Conservation (phyloP, 30 jellyfish, hydroid and myxozoan genomes). For the Clytia hemisphaerica region DNA sequence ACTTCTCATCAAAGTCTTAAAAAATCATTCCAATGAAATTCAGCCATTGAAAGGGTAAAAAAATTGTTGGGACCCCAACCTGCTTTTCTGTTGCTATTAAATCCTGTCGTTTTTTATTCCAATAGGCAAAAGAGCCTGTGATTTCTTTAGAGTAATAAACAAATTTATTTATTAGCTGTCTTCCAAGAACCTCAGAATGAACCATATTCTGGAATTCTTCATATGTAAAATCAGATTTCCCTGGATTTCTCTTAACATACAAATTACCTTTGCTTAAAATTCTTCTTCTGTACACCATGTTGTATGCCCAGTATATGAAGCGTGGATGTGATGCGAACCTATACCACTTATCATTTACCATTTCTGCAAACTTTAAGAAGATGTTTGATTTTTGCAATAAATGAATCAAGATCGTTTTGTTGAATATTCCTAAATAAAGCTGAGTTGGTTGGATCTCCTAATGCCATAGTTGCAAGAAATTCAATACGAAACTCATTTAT, state of each 20-base stretch:
- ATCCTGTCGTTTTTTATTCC: background rate
- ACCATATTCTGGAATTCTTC: background rate
- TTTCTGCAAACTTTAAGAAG: background rate
- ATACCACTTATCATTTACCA: background rate
- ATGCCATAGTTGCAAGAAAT: conserved; percentile 18
- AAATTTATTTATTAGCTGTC: background rate
- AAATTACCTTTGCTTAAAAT: background rate
- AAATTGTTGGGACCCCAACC: conserved; percentile 14
- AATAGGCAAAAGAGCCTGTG: conserved; percentile 3
- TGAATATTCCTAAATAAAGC: background rate
- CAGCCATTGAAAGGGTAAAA: conserved; percentile 19
- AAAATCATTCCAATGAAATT: no score
- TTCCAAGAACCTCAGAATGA: no score
- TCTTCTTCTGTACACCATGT: background rate
- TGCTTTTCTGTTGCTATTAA: background rate
- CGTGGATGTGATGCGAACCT: background rate
- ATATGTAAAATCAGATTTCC: background rate
- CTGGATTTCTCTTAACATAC: background rate
- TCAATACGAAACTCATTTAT: conserved; percentile 3
- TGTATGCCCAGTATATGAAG: background rate
- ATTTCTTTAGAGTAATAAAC: background rate
- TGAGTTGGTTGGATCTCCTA: conserved; percentile 1
- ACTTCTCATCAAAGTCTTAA: no score
- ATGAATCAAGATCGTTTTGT: background rate
- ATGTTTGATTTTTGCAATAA: no score